These are phyloP conservation scores for Girardinus metallicus DNA, from an alignment of 2,797 vertebrate genomes.

Conservation along the genomic window DNA sequence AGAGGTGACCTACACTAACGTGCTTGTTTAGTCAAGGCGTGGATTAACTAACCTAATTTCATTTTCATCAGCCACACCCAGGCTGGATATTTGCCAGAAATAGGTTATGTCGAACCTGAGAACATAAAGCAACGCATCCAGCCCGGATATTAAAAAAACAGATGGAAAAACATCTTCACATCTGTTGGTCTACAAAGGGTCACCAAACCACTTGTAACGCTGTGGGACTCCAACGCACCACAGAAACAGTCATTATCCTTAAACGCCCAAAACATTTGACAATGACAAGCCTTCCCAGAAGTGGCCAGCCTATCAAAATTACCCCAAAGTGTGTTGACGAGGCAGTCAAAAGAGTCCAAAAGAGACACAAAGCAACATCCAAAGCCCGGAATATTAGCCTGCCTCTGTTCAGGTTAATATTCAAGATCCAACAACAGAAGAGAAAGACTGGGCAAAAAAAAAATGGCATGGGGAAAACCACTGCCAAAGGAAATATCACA, in stretches of 20 bases:
- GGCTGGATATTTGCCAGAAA: not conserved
- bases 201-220: not conserved
- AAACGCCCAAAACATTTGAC: not conserved
- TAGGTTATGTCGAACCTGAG: not conserved
- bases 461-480: not conserved
- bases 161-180: not conserved
- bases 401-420: not conserved
- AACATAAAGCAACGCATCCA: not conserved
- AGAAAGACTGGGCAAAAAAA: not conserved
- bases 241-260: not conserved
- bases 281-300: not conserved
- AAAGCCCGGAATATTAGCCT: not conserved
- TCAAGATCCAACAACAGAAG: not conserved
- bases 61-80: not conserved
- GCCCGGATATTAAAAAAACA: not conserved
- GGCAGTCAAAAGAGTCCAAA: not conserved
- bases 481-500: not conserved
- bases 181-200: not conserved
- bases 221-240: not conserved
- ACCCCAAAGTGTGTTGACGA: not conserved
- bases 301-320: not conserved
- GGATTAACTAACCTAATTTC: not conserved
- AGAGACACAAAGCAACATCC: not conserved
- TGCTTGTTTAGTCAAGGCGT: not conserved
- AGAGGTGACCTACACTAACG: not conserved